Percentiles rank a stretch among this genome's conserved stretches.
These are phyloP conservation scores for Marronus borbonicus DNA, from an alignment of 2,888 invertebrate genomes.

Conservation along the genomic window DNA sequence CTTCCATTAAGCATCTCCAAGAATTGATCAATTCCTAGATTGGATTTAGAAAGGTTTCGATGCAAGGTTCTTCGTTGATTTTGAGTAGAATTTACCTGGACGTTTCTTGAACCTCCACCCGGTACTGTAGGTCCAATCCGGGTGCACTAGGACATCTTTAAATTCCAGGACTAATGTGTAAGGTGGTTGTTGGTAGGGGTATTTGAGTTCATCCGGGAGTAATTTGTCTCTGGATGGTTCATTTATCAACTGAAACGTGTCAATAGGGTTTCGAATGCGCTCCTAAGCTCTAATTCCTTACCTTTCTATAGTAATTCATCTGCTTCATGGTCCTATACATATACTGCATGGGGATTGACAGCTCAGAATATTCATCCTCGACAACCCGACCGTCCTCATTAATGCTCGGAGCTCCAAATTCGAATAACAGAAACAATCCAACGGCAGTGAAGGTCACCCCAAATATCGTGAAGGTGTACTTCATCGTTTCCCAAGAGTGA, in stretches of 20 bases:
- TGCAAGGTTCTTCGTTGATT: neutral
- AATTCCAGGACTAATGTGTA: constrained; percentile 97
- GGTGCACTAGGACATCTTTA: constrained; percentile 96
- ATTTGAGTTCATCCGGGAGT: constrained; percentile 91
- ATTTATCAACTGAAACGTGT: constrained; percentile 79
- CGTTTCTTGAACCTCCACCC: constrained; percentile 99
- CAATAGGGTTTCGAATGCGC: neutral
- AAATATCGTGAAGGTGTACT: constrained; percentile 69
- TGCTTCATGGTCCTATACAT: constrained; percentile 75
- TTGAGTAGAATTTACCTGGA: constrained; percentile 75
- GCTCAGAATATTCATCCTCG: constrained; percentile 81
- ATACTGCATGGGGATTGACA: constrained; percentile 80
- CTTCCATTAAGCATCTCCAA: constrained; percentile 78
- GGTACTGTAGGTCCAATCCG: constrained; percentile 98
- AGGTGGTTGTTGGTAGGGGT: constrained; percentile 95
- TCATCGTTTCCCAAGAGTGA: constrained; percentile 66
- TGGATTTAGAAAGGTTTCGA: neutral
- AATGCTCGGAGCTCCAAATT: constrained; percentile 82
- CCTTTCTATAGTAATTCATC: constrained; percentile 65
- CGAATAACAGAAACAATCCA: constrained; percentile 76
- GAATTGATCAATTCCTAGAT: constrained; percentile 85
- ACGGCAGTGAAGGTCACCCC: constrained; percentile 76
- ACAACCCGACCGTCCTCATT: constrained; percentile 83
- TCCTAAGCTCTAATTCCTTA: constrained; percentile 51
- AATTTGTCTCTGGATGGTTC: constrained; percentile 96